Evolutionary conservation across 35 echinoderm and acorn worm species (phyloP), one percentile per base, ranked within the genome.

Genomic region (Apostichopus parvimensis): DNA sequence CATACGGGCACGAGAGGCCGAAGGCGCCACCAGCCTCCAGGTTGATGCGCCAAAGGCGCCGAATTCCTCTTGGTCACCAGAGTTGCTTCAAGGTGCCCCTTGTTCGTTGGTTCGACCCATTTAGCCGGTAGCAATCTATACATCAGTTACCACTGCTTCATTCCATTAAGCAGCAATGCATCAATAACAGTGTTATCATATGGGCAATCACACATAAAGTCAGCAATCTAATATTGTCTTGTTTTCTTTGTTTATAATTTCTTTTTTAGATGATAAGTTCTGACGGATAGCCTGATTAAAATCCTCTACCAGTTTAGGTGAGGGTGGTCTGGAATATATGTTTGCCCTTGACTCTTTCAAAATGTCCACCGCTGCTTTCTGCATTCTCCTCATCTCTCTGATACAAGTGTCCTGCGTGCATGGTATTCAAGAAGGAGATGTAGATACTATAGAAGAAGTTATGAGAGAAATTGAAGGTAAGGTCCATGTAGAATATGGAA

Each of bases 341-440:
- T 13, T 53, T 82, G 56, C 79, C 81, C 81, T 84, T 25, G 81
- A 58, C 57, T 84, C 81, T 84, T 84, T 84, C 81, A 84, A 84
- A 84, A 84, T 84, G 81, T 84, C 81, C 57, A 84, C 81, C 54
- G 54, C 53, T 56, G 53, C 54, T 84, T 84, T 84, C 53, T 59
- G 55, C 15, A 6, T 84, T 21, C 57, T n/a, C 57, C 53, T 84
- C n/a, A 8, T 84, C 14, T 84, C 13, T 12, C 54, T 84, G 81
- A n/a, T 58, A 59, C 81, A 84, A 59, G 54, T 56, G 17, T 58
- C 55, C 56, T 53, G 6, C 13, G 81, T 60, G 6, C 8, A 22
- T n/a, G 57, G 81, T n/a, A 58, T 59, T 24, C 54, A n/a, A 22
- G 81, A 84, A 58, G 81, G 55, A 75, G 71, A 75, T 75, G 71